Evolutionary conservation across 1,140 invertebrate species (phyloP).

Genomic region (Spodoptera litura): DNA sequence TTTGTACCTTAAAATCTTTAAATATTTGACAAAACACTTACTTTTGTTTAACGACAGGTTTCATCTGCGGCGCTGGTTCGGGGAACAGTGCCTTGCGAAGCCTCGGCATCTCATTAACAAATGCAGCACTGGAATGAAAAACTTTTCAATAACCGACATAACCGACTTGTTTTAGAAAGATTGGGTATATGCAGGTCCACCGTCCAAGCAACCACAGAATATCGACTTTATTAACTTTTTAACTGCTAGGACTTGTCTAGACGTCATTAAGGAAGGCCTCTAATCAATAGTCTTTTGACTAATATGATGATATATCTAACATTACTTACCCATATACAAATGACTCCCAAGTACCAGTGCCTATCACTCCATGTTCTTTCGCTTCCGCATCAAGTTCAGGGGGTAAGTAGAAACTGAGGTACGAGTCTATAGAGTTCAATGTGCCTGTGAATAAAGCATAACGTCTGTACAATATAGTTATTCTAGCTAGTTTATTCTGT

Average conservation of each 20-base stretch:
- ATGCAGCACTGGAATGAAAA: slow-evolving; percentile 73
- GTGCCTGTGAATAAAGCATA: slow-evolving; percentile 85
- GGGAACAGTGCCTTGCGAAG: slow-evolving; percentile 90
- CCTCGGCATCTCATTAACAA: slow-evolving; percentile 87
- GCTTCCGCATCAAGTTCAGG: slow-evolving; percentile 56
- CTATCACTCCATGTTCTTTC: slow-evolving; percentile 79
- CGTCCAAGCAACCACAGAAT: too few relatives aligned
- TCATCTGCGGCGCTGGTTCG: slow-evolving; percentile 87
- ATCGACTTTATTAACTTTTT: too few relatives aligned
- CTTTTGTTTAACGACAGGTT: slow-evolving; percentile 87
- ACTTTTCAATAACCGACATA: too few relatives aligned
- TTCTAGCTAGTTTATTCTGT: too few relatives aligned
- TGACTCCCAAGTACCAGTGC: slow-evolving; percentile 95
- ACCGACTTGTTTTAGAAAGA: too few relatives aligned
- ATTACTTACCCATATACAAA: slow-evolving; percentile 89
- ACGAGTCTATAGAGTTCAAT: slow-evolving; percentile 92
- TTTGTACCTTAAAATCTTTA: too few relatives aligned
- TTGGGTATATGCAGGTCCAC: too few relatives aligned
- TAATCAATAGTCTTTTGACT: too few relatives aligned
- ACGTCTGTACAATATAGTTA: too few relatives aligned
- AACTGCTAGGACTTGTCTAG: too few relatives aligned
- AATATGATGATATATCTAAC: background rate
- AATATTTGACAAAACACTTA: slow-evolving; percentile 54
- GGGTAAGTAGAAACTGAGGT: slow-evolving; percentile 83
- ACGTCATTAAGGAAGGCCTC: too few relatives aligned